phyloP scores from a whole-genome alignment of 2,797 vertebrate species.

The Phataginus tricuspis region DNA sequence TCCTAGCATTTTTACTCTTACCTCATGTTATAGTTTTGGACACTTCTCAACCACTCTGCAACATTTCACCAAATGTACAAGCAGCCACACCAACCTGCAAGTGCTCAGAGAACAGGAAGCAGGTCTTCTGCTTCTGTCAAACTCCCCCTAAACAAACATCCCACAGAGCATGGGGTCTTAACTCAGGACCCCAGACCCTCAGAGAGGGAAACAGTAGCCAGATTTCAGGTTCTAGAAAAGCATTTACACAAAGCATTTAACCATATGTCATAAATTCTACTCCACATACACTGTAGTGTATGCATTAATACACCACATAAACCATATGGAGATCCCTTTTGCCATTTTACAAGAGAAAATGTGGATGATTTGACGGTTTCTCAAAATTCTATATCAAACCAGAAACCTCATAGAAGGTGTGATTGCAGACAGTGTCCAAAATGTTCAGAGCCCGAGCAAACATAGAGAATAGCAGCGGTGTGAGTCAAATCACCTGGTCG shows the following conservation, averaged over 20 bases:
- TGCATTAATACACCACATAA: not conserved
- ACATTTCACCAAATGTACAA: not conserved
- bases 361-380: not conserved
- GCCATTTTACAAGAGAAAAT: conserved; percentile 46
- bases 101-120: not conserved
- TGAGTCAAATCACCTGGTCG: not conserved
- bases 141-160: not conserved
- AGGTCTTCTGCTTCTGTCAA: not conserved
- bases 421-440: not conserved
- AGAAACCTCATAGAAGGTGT: not conserved
- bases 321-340: not conserved
- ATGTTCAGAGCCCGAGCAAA: not conserved
- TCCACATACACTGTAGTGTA: not conserved
- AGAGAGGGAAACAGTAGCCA: not conserved
- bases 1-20: not conserved
- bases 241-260: not conserved
- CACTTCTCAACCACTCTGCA: not conserved
- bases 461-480: not conserved
- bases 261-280: not conserved
- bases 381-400: conserved; percentile 37
- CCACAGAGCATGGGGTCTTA: not conserved
- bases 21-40: not conserved
- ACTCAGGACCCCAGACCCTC: not conserved
- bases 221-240: not conserved
- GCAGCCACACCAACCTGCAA: not conserved